phyloP scores from a whole-genome alignment of 2,113 vertebrate species.

The Gnathonemus longibarbis region DNA sequence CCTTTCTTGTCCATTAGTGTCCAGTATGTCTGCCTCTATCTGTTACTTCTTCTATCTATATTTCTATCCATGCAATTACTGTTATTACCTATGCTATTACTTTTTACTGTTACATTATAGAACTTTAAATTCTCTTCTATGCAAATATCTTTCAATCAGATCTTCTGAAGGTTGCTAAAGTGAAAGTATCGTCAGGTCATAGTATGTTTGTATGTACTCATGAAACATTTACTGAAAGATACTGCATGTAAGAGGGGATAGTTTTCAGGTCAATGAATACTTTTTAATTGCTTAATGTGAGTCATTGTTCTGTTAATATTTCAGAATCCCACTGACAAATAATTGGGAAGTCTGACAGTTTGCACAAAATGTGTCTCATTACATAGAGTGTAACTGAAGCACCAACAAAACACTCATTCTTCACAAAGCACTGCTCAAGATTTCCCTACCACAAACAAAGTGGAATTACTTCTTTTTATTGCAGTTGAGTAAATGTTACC shows the following conservation, averaged over 20 bases:
- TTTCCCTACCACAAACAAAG: background rate
- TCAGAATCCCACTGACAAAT: background rate
- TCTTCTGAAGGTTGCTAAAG: background rate
- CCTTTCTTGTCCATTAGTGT: background rate
- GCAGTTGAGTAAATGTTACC: conserved; percentile 41
- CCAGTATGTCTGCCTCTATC: background rate
- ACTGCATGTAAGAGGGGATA: background rate
- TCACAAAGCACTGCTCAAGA: background rate
- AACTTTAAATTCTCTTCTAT: background rate
- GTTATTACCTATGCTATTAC: background rate
- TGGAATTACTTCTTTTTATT: conserved; percentile 27
- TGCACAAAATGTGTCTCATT: background rate
- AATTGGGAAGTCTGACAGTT: background rate
- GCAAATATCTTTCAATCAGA: background rate
- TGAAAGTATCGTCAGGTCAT: background rate
- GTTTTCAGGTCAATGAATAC: background rate
- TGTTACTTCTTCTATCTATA: background rate
- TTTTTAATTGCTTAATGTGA: background rate
- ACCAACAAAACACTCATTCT: conserved; percentile 26
- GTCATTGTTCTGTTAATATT: background rate
- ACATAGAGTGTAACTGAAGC: background rate
- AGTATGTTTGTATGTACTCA: background rate
- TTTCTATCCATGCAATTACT: background rate
- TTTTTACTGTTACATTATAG: background rate
- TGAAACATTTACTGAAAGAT: background rate